Evolutionary conservation across 2,888 invertebrate species (phyloP).

Genomic region (Stegana nigrithorax): DNA sequence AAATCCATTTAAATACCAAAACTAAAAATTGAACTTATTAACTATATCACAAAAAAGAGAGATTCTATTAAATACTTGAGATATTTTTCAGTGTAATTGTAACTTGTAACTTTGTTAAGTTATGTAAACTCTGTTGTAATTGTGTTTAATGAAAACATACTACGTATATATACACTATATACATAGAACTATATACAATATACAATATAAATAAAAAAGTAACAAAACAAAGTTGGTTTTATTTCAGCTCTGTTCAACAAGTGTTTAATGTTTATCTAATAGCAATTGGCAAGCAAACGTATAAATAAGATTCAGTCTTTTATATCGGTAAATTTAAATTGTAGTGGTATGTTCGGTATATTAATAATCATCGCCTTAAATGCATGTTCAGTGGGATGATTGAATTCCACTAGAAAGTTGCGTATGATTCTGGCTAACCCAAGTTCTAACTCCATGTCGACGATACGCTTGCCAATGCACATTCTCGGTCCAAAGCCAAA

Average conservation of each 20-base stretch:
- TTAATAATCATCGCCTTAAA: slow-evolving; percentile 58
- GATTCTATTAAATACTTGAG: neutral
- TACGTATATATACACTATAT: neutral
- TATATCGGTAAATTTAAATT: slow-evolving; percentile 62
- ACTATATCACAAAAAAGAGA: neutral
- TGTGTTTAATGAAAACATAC: neutral
- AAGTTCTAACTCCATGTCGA: slow-evolving; percentile 78
- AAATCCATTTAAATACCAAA: neutral
- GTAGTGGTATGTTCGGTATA: slow-evolving; percentile 64
- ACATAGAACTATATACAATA: no score
- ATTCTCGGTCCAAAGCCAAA: slow-evolving; percentile 79
- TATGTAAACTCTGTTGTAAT: no score
- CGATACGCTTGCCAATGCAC: slow-evolving; percentile 80
- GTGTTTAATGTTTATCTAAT: neutral
- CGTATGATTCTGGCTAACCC: slow-evolving; percentile 68
- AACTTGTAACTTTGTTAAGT: no score
- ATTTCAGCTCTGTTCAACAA: neutral
- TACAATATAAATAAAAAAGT: neutral
- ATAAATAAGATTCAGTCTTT: neutral
- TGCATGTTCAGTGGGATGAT: slow-evolving; percentile 55
- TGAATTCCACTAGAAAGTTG: slow-evolving; percentile 58
- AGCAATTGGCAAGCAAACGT: neutral
- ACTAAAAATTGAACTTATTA: neutral
- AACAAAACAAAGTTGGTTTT: neutral
- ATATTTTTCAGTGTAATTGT: neutral